Evolutionary conservation across 2,888 invertebrate genomes (phyloP).

Genomic region (Troilus luridus): DNA sequence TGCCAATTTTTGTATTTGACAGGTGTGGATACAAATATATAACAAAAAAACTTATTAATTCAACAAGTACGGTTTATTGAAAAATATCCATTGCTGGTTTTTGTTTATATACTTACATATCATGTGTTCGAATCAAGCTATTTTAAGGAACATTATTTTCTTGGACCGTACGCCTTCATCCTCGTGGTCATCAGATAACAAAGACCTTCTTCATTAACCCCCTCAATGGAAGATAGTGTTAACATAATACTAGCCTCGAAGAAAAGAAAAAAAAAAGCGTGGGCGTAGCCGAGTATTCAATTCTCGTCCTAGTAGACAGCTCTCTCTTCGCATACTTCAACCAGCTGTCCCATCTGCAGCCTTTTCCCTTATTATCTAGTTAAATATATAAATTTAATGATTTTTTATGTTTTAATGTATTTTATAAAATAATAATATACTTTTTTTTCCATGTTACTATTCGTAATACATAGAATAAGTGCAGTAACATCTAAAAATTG

Average conservation of each 20-base stretch:
- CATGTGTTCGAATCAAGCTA: neutral
- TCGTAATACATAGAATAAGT: neutral
- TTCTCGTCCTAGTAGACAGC: neutral
- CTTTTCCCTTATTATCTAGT: neutral
- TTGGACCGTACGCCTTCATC: neutral
- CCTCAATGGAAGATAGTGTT: conserved; percentile 28
- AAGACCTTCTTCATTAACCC: conserved; percentile 29
- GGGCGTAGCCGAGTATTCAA: conserved; percentile 31
- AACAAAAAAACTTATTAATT: too few relatives aligned
- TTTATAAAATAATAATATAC: neutral
- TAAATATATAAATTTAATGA: neutral
- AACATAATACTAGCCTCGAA: conserved; percentile 3
- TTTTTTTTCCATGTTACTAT: neutral
- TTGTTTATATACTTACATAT: neutral
- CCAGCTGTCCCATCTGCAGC: conserved; percentile 28
- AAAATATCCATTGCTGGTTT: neutral
- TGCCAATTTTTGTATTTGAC: too few relatives aligned
- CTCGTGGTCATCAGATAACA: conserved; percentile 27
- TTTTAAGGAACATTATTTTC: neutral
- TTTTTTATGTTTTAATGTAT: neutral
- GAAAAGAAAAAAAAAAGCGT: conserved; percentile 26
- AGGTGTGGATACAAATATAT: too few relatives aligned
- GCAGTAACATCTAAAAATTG: too few relatives aligned
- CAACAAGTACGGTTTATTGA: too few relatives aligned
- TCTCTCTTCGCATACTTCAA: conserved; percentile 38